phyloP scores from a whole-genome alignment of 2,797 vertebrate genomes.

The Ctenochaetus hawaiiensis region DNA sequence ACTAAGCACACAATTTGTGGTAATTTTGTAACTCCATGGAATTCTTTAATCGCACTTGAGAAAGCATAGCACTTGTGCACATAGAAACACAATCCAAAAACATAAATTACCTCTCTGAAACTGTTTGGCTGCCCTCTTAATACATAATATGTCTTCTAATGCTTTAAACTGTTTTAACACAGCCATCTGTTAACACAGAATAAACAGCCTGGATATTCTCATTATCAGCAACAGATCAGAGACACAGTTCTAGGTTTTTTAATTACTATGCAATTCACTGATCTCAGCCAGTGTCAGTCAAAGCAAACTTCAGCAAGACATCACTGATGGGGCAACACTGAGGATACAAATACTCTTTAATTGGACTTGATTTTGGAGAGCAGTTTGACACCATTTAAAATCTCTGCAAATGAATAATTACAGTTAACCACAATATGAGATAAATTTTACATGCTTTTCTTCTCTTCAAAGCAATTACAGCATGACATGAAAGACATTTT shows the following conservation, averaged over 20 bases:
- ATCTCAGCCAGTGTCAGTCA: not conserved
- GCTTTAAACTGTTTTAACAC: not conserved
- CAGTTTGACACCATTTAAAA: not conserved
- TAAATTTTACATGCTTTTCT: constrained; percentile 57
- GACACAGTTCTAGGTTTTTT: not conserved
- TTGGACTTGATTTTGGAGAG: not conserved
- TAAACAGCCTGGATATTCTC: not conserved
- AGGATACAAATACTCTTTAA: not conserved
- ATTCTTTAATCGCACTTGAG: not conserved
- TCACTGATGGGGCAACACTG: not conserved
- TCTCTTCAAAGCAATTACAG: constrained; percentile 43
- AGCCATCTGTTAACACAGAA: not conserved
- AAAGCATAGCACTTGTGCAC: not conserved
- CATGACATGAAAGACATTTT: constrained; percentile 17
- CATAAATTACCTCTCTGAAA: not conserved
- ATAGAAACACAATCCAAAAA: not conserved
- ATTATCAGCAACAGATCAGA: not conserved
- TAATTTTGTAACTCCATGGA: no score
- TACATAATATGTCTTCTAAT: not conserved
- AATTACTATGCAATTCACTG: not conserved
- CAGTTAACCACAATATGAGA: constrained; percentile 22
- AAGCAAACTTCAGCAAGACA: not conserved
- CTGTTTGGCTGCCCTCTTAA: not conserved
- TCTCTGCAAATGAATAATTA: constrained; percentile 27
- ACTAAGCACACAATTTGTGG: not conserved